Conservation (phyloP, 2,113 vertebrate genomes). For the Corythaixoides concolor region DNA sequence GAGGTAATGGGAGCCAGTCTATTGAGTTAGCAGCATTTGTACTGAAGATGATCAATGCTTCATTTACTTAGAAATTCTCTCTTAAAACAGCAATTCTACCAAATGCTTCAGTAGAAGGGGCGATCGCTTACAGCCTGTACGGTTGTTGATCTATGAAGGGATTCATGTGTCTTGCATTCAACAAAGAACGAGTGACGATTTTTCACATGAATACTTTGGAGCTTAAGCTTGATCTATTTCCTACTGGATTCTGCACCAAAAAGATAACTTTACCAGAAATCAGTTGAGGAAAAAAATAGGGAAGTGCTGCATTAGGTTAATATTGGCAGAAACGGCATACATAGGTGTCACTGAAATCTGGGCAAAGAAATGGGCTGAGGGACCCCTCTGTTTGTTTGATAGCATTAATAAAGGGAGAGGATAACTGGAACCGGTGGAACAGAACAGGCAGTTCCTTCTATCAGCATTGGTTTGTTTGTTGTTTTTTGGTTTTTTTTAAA, state of each 20-base stretch:
- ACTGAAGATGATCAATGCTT: neutral
- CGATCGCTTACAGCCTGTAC: neutral
- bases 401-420: neutral
- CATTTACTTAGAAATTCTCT: neutral
- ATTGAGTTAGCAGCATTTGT: neutral
- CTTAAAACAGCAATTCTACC: neutral
- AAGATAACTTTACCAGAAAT: neutral
- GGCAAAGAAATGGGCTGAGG: neutral
- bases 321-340: neutral
- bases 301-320: neutral
- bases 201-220: neutral
- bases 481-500: neutral
- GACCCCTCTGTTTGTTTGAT: neutral
- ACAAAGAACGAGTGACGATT: neutral
- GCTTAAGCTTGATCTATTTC: neutral
- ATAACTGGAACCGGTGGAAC: neutral
- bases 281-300: neutral
- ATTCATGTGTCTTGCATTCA: neutral
- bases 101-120: neutral
- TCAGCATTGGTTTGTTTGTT: neutral
- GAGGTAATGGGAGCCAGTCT: neutral
- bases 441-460: neutral
- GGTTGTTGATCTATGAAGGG: neutral
- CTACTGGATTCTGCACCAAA: neutral
- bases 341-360: neutral